Conservation (phyloP, 2,113 vertebrate species). For the Salvelinus fontinalis region DNA sequence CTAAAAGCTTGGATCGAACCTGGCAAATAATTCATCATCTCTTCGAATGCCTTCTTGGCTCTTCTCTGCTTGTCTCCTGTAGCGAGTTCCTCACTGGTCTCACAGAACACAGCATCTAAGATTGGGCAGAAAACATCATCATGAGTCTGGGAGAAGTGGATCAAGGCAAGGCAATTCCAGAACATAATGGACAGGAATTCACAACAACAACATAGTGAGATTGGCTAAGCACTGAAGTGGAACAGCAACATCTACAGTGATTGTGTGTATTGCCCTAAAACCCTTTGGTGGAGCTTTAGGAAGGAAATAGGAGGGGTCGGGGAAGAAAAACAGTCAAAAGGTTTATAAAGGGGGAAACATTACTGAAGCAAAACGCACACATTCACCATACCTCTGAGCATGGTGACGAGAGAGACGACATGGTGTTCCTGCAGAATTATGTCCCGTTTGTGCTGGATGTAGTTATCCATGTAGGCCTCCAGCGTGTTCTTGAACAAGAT, state of each 20-base stretch:
- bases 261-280: neutral
- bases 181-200: neutral
- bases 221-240: neutral
- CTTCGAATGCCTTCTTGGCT: constrained; percentile 91
- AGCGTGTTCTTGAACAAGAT: constrained; percentile 91
- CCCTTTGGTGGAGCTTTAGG: neutral
- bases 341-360: neutral
- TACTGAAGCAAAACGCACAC: neutral
- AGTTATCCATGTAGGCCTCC: constrained; percentile 87
- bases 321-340: neutral
- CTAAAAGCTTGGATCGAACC: constrained; percentile 66
- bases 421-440: constrained; percentile 90
- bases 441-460: constrained; percentile 83
- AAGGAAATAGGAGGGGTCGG: neutral
- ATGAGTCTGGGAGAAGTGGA: neutral
- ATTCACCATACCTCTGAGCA: constrained; percentile 81
- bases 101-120: constrained; percentile 91
- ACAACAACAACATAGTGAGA: neutral
- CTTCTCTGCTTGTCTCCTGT: constrained; percentile 80
- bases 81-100: constrained; percentile 81
- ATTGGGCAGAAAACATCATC: neutral
- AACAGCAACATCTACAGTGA: neutral
- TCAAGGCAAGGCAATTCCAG: neutral
- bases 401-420: constrained; percentile 90
- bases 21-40: constrained; percentile 95